Conservation (phyloP, 2,113 vertebrate genomes). For the Dromaius novaehollandiae region DNA sequence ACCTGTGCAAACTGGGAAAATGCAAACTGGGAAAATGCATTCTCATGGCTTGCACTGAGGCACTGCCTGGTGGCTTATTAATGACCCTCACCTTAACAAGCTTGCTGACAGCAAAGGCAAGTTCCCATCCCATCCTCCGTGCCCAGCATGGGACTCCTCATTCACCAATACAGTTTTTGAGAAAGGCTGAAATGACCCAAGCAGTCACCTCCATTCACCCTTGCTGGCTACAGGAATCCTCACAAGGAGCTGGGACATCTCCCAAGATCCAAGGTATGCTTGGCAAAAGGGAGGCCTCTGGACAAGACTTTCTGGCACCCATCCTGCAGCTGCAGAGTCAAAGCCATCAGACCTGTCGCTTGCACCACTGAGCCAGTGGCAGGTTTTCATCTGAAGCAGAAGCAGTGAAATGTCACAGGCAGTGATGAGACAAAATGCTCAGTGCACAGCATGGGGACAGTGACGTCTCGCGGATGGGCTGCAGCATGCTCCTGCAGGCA, state of each 20-base stretch:
- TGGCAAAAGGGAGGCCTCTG: neutral
- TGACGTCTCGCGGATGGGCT: neutral
- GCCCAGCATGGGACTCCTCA: neutral
- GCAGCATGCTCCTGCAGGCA: fast-evolving
- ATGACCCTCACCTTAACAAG: neutral
- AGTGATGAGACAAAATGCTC: neutral
- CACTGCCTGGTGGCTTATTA: neutral
- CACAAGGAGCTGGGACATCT: neutral
- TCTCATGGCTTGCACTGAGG: neutral
- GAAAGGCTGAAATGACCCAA: neutral
- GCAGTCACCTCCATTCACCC: neutral
- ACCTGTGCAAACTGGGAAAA: neutral
- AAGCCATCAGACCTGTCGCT: neutral
- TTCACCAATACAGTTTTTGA: neutral
- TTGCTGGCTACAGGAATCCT: neutral
- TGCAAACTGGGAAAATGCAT: neutral
- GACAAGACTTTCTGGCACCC: neutral
- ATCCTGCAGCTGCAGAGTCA: neutral
- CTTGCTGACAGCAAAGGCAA: neutral
- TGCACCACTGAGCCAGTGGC: neutral
- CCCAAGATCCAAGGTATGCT: neutral
- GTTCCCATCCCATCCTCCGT: neutral
- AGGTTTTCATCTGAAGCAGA: neutral
- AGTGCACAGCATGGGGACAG: fast-evolving
- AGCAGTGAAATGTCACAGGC: neutral